Conservation (phyloP, 2,113 vertebrate species). For the Numida meleagris region DNA sequence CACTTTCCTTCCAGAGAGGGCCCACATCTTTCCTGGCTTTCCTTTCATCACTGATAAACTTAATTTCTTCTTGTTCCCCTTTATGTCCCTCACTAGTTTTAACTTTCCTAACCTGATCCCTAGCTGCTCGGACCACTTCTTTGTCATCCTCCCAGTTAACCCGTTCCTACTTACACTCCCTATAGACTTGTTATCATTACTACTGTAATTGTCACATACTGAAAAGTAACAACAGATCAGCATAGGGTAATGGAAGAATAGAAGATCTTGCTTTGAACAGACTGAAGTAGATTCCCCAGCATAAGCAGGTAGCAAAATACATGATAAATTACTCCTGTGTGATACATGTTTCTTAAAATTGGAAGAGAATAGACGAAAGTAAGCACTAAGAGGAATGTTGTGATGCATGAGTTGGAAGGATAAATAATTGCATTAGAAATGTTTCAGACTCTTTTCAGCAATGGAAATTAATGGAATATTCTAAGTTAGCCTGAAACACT, state of each 20-base stretch:
- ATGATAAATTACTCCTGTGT: slow-evolving; percentile 16
- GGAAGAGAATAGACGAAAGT: slow-evolving; percentile 18
- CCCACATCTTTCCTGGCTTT: too few species aligned
- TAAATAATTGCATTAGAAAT: slow-evolving; percentile 34
- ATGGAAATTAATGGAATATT: slow-evolving; percentile 36
- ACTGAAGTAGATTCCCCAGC: not conserved
- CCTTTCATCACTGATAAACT: too few species aligned
- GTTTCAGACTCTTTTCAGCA: slow-evolving; percentile 17
- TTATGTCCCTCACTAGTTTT: too few species aligned
- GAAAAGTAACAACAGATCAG: not conserved
- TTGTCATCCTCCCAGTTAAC: too few species aligned
- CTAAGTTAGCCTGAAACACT: slow-evolving; percentile 47
- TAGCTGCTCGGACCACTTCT: too few species aligned
- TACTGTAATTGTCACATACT: not conserved
- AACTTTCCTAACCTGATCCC: too few species aligned
- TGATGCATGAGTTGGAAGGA: not conserved
- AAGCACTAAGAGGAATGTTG: not conserved
- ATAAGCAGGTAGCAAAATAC: not conserved
- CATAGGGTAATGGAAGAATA: not conserved
- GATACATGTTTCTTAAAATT: slow-evolving; percentile 17
- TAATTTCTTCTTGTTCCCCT: too few species aligned
- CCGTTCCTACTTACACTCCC: too few species aligned
- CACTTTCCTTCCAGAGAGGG: too few species aligned
- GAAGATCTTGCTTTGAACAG: not conserved
- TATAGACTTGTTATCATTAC: not conserved